These are phyloP conservation scores for Suricata suricatta DNA, from an alignment of 2,113 vertebrate species.

Conservation along the genomic window DNA sequence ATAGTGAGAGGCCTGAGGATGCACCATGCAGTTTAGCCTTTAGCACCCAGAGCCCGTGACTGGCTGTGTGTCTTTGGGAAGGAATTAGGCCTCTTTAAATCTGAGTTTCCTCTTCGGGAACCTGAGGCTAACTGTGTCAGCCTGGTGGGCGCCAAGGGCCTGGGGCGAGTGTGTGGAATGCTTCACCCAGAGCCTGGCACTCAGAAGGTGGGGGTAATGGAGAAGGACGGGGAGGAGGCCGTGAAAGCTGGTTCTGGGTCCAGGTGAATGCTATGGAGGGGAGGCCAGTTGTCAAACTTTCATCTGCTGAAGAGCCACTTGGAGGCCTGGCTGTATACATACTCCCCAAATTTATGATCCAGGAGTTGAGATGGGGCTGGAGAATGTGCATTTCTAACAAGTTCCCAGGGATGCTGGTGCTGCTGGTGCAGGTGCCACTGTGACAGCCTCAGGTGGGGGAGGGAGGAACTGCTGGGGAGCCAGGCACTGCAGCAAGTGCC, in stretches of 20 bases:
- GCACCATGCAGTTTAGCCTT: not conserved
- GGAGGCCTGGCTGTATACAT: not conserved
- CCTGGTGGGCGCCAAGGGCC: not conserved
- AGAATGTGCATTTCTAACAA: not conserved
- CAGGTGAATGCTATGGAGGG: not conserved
- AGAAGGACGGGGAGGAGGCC: not conserved
- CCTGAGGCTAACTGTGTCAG: not conserved
- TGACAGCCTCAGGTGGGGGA: not conserved
- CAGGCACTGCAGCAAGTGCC: not conserved
- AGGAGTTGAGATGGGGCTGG: accelerated
- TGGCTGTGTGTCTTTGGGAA: not conserved
- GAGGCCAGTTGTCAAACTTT: not conserved
- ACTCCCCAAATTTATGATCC: not conserved
- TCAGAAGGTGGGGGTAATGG: too few species aligned
- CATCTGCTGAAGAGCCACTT: not conserved
- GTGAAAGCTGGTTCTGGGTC: not conserved
- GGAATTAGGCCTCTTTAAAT: not conserved
- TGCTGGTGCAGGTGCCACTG: not conserved
- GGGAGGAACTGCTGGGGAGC: not conserved
- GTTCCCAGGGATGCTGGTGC: not conserved
- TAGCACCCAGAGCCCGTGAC: not conserved
- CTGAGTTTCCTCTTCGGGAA: not conserved
- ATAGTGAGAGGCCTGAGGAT: not conserved
- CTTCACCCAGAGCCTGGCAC: not conserved
- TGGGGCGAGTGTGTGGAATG: not conserved